Evolutionary conservation across 2,113 vertebrate genomes (phyloP), one percentile per base, ranked within the genome.

Genomic region (Phyllostomus hastatus): DNA sequence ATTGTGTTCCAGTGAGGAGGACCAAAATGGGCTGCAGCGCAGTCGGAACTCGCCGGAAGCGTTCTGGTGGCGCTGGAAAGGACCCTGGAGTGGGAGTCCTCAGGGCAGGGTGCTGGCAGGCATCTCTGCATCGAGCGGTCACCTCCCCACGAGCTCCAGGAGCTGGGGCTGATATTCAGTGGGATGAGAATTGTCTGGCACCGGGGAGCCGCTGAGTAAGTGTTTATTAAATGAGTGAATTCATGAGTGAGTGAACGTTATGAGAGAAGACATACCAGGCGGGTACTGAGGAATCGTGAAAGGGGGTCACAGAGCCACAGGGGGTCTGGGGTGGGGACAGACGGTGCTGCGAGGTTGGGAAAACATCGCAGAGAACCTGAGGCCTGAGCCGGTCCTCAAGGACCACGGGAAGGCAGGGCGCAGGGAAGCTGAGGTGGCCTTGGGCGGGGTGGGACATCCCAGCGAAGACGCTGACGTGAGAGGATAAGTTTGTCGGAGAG

Each of bases 401-500:
- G 54, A 4, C 4, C 11, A 10, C 16, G 24, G 6, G n/a, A 50
- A 79, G 26, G 50, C 22, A 9, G 9, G 78, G 35, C 10, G 26
- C 75, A 46, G 20, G 19, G 20, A 43, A 24, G 35, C 43, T 10
- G n/a, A 26, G 7, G 15, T 3, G 3, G 2, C 82, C 14, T 12
- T 50, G 61, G 81, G 19, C 9, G 1, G 61, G 7, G 35, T 20
- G 16, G 31, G 57, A 22, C 9, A 11, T 33, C 48, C 2, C 4
- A 12, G 57, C 57, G 61, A n/a, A 52, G 69, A n/a, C 26, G n/a
- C 46, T 59, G 48, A 59, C 8, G 7, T 10, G 28, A 52, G 35
- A 59, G 24, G 16, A 41, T 1, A n/a, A 52, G 20, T 15, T 2
- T 4, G 0, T 0, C 10, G 48, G 19, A n/a, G 59, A 67, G 20